Base-by-base conservation (phyloP, 2,113 vertebrate genomes). In the Okapia johnstoni region DNA sequence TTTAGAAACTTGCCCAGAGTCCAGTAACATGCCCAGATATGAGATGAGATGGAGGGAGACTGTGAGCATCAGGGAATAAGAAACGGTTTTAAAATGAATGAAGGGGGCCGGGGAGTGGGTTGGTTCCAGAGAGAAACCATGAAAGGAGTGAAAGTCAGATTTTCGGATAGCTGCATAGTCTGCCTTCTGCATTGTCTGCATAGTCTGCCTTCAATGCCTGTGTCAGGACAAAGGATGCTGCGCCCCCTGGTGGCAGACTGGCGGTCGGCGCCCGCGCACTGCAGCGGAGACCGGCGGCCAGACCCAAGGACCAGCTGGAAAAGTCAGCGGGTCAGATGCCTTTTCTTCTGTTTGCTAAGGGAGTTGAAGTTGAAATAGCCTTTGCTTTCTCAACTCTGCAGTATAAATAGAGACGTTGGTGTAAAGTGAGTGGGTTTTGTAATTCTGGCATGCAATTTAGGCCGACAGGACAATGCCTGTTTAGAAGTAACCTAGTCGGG, bases 171-270 rank as follows among this genome's bases (percentile, higher is more conserved):
- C n/a, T 97, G 84, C 96, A 60, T 52, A 90, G 89, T 43, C 85
- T 52, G 87, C 48, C 25, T 89, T 96, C 88, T 97, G 84, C 96
- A 60, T 52, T n/a, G n/a, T n/a, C n/a, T 97, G 84, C 96, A 60
- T 52, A 90, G 89, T 43, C 85, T 52, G 87, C 48, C 25, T 89
- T 96, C 88, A 30, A 30, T 23, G 54, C 58, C 58, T 13, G 81
- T 52, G 52, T 87, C 95, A 98, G 98, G 93, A 97, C 96, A 97
- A 98, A 98, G 98, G 97, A 90, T 73, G 57, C 93, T 96, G 97
- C 98, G 98, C 98, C 98, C 98, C 94, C 98, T 98, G 89, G 97
- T 97, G 97, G 92, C 87, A 66, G 43, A 80, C 70, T 76, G 46
- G 88, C 33, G 9, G 88, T 40, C 12, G 36, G 43, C 86, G 90